Conservation (phyloP, 2,113 vertebrate species). For the Calidris pugnax region DNA sequence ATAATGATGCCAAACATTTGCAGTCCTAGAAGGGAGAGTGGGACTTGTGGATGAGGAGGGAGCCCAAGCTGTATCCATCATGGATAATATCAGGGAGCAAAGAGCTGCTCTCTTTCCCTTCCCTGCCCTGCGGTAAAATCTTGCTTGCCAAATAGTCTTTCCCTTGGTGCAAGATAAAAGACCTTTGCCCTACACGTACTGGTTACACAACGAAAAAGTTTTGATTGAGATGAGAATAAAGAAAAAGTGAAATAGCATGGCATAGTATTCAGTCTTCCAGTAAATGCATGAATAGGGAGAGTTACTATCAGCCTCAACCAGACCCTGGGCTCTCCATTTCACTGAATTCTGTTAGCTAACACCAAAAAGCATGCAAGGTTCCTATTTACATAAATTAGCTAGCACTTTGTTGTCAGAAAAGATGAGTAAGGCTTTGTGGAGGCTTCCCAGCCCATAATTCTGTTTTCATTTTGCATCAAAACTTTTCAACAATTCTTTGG, state of each 20-base stretch:
- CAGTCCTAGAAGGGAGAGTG: not conserved
- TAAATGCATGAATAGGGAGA: not conserved
- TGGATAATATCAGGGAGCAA: not conserved
- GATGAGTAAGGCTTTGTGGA: not conserved
- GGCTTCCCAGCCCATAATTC: not conserved
- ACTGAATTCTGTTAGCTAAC: not conserved
- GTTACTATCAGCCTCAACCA: not conserved
- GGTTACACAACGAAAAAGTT: not conserved
- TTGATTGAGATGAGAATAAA: not conserved
- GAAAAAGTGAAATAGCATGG: not conserved
- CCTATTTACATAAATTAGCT: not conserved
- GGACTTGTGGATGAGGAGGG: not conserved
- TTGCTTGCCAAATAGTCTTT: not conserved
- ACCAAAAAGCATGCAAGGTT: not conserved
- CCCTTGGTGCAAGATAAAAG: not conserved
- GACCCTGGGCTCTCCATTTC: not conserved
- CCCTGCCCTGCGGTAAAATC: not conserved
- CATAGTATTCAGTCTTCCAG: not conserved
- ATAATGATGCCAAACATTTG: not conserved
- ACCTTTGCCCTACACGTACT: not conserved
- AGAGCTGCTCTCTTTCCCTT: not conserved
- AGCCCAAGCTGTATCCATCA: not conserved
- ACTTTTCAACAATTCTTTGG: not conserved
- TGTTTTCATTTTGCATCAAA: constrained; percentile 34
- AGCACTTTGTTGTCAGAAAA: not conserved